Base-by-base conservation (phyloP, 2,888 invertebrate genomes). In the Pheosia gnoma region DNA sequence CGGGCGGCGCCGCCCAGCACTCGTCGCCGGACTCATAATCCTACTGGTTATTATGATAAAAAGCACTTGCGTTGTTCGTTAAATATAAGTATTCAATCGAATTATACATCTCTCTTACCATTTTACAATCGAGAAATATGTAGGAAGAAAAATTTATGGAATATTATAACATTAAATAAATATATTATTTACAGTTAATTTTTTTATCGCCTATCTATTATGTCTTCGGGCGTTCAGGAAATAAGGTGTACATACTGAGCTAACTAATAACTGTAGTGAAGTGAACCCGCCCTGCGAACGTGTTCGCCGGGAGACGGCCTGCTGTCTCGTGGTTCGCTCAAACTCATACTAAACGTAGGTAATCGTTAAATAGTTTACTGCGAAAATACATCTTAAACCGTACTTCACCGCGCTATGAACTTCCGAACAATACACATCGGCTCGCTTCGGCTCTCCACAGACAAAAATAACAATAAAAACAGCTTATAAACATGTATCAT, bases 101-200 rank as follows among this genome's bases (percentile, higher is more conserved):
- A 84, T 85, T 84, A 92, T 89, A 87, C 88, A 85, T 86, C 86
- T 85, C 83, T 86, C 88, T 90, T 90, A 92, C 82, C 84, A 84
- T 86, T 91, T 90, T 89, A 89, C 86, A 91, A 89, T 93, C 85
- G 88, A 91, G 89, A 91, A 92, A 88, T 89, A 88, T 88, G 89
- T 87, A 84, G 90, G 91, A 91, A 89, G 90, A 90, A 90, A 89
- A 85, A 81, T 86, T 87, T 88, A 89, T 88, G 89, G 91, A 90
- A 91, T 91, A 92, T 91, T 84, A 89, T 89, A 93, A 93, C 91
- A 91, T 87, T 88, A 93, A 93, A 93, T 93, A 92, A 92, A 91
- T 90, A 89, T 92, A 89, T 92, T 93, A 93, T 93, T 90, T 93
- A 93, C 93, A 93, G 85, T 88, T 84, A 88, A 90, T 87, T 84